Percentiles rank a stretch among this genome's conserved stretches.
phyloP scores from a whole-genome alignment of 2,113 vertebrate genomes.

The Eptesicus fuscus region DNA sequence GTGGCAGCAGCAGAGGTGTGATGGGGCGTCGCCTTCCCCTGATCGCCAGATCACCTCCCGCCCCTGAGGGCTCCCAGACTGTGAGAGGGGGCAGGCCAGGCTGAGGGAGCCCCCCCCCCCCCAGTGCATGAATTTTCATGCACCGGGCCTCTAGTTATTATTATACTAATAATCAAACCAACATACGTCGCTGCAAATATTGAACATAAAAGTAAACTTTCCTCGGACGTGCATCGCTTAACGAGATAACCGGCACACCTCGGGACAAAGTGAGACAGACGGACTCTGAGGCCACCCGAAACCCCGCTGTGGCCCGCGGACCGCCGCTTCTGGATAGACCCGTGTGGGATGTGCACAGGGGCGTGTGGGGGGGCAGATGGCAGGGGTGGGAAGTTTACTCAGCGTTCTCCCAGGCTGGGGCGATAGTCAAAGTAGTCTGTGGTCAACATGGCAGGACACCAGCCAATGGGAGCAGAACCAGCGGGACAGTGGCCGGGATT shows the following conservation, averaged over 20 bases:
- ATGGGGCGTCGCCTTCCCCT: too few species aligned
- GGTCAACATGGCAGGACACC: neutral
- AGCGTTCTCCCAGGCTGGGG: neutral
- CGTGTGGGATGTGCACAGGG: rapidly evolving
- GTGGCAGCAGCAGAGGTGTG: too few species aligned
- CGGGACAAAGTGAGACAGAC: neutral
- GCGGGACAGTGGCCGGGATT: rapidly evolving
- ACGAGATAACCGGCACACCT: slow-evolving; percentile 8
- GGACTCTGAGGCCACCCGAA: neutral
- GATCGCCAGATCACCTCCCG: too few species aligned
- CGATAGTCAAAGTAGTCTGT: neutral
- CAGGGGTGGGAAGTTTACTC: too few species aligned
- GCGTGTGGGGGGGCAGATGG: neutral
- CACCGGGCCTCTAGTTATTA: neutral
- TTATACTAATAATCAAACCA: slow-evolving; percentile 19
- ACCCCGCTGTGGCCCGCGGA: rapidly evolving
- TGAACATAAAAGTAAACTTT: slow-evolving; percentile 14
- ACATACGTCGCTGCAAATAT: neutral
- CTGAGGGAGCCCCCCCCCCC: too few species aligned
- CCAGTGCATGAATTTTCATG: too few species aligned
- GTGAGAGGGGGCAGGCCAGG: too few species aligned
- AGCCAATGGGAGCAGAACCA: neutral
- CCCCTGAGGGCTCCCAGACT: too few species aligned
- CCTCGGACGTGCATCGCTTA: slow-evolving; percentile 2
- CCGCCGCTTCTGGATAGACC: neutral